These are phyloP conservation scores for Trachelipus rathkii DNA, from an alignment of 1,140 invertebrate genomes.

Conservation along the genomic window DNA sequence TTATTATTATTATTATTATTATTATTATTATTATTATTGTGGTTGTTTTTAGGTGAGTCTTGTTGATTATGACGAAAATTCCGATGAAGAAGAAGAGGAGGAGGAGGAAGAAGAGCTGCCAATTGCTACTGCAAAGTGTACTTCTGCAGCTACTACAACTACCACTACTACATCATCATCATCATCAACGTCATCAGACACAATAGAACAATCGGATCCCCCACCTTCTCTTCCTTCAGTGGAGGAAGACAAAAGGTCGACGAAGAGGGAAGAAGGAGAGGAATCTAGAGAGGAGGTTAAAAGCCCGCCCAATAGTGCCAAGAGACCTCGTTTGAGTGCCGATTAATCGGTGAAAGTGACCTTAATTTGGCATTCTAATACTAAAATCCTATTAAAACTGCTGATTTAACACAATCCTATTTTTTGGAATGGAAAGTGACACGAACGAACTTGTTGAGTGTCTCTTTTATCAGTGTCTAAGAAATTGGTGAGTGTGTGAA, in stretches of 20 bases:
- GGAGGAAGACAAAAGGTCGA: background rate
- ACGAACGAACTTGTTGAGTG: background rate
- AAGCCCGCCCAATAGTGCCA: conserved; percentile 1
- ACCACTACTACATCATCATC: background rate
- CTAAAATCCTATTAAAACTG: background rate
- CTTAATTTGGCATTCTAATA: background rate
- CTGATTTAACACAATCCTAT: background rate
- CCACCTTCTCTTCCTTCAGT: conserved; percentile 13
- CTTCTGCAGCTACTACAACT: conserved; percentile 25
- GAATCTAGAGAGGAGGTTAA: background rate
- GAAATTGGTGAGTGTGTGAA: background rate
- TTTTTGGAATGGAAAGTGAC: background rate
- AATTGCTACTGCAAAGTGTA: background rate
- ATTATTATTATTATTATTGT: conserved; percentile 7
- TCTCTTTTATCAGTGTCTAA: too few species aligned
- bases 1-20: background rate
- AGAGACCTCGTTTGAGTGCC: background rate
- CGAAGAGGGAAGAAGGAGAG: too few species aligned
- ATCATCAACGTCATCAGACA: background rate
- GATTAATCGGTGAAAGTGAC: conserved; percentile 8
- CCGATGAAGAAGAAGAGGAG: conserved; percentile 87
- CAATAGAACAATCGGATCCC: background rate
- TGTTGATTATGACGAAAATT: conserved; percentile 93
- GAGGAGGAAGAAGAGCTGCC: conserved; percentile 55
- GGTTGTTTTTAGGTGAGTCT: conserved; percentile 63